Conservation (phyloP, 2,888 invertebrate genomes). For the Harmothoe impar region DNA sequence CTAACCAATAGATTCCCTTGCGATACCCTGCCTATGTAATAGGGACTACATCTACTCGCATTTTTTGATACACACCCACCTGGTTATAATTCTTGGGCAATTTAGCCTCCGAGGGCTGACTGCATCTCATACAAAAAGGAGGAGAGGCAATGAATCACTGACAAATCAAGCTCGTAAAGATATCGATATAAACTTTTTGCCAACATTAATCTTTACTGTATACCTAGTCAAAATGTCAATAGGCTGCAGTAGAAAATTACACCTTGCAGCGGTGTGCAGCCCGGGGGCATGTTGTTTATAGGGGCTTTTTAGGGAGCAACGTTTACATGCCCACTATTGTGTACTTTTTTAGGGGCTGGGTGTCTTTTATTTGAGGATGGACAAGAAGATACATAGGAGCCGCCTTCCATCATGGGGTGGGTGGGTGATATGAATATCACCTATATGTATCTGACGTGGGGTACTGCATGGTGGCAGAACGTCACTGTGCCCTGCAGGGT, state of each 20-base stretch:
- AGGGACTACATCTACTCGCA: not conserved
- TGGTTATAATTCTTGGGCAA: not conserved
- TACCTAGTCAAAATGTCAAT: not conserved
- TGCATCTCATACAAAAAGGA: no score
- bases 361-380: no score
- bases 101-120: no score
- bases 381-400: no score
- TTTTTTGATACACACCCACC: not conserved
- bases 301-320: no score
- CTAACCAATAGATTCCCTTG: not conserved
- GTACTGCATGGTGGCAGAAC: no score
- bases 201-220: not conserved
- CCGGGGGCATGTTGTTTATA: not conserved
- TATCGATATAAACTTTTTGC: constrained; percentile 5
- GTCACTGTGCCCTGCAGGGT: no score
- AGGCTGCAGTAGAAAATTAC: not conserved
- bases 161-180: not conserved
- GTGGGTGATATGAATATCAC: no score
- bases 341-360: no score
- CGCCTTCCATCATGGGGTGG: no score
- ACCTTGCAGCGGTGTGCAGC: not conserved
- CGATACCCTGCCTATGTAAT: not conserved
- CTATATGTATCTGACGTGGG: no score
- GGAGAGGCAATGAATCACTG: not conserved
- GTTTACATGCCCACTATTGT: no score